Base-by-base conservation (phyloP, 2,888 invertebrate species). In the Drosophila basisetae region DNA sequence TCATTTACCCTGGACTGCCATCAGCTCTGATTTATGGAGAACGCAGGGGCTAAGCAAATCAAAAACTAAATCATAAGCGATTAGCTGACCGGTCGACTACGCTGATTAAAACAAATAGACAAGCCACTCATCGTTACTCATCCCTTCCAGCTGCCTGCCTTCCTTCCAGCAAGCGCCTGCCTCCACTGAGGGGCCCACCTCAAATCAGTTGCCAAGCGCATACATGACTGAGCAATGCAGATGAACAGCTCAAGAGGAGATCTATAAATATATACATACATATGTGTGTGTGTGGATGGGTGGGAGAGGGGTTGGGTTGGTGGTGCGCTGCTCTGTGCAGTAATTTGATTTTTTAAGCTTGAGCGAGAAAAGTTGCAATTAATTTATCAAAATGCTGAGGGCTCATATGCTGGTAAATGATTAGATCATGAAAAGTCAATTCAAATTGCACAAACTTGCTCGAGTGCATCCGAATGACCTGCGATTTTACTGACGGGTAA, bases 21-120 rank as follows among this genome's bases (percentile, higher is more conserved):
- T 11, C 49, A 31, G 16, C 53, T 50, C 63, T 61, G 70, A 75
- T 76, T 82, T 84, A 81, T 84, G 72, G 68, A 69, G 77, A 87
- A 58, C 73, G 83, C 60, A 68, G 60, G 65, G 67, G 56, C 75
- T 70, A 65, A 80, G 76, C 86, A 81, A 85, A 90, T 85, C 90
- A 85, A 80, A 85, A 85, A 88, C 86, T 85, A 90, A 88, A 85
- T 85, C 90, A 85, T 88, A 85, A 90, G 72, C 86, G 85, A 85
- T 85, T 90, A 85, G 90, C 75, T 68, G 69, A 61, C 81, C 73
- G 86, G 74, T 85, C 70, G 86, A 73, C 71, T 87, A 63, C 78
- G 76, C 86, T 85, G 86, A 85, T 90, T 85, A 88, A 85, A 76
- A 76, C 88, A 88, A 88, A 78, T 73, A 75, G 77, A 73, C 76